Percentiles rank a stretch among this genome's conserved stretches.
These are phyloP conservation scores for Butorides virescens DNA, from an alignment of 2,113 vertebrate genomes.

Conservation along the genomic window DNA sequence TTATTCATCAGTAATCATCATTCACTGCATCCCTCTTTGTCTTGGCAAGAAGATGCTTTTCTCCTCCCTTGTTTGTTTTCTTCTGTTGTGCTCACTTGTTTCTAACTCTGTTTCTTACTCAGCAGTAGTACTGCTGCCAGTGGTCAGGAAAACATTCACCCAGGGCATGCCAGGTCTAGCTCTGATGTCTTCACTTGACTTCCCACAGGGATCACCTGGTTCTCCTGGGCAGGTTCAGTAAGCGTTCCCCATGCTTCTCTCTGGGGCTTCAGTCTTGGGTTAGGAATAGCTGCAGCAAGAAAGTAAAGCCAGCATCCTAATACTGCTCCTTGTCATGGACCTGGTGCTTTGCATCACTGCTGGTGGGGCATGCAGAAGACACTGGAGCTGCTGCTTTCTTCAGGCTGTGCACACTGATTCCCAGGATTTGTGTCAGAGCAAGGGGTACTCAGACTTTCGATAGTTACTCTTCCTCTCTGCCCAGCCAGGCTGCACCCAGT, in stretches of 20 bases:
- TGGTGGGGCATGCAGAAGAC: background rate
- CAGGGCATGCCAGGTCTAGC: background rate
- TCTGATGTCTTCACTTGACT: background rate
- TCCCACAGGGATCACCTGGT: background rate
- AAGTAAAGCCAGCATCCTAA: background rate
- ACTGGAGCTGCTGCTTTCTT: background rate
- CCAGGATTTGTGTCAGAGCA: background rate
- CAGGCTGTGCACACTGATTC: background rate
- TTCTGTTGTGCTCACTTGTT: background rate
- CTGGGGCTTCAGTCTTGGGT: background rate
- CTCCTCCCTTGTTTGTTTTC: background rate
- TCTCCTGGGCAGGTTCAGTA: background rate
- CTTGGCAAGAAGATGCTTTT: constrained; percentile 14
- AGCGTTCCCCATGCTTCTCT: background rate
- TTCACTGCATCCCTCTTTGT: background rate
- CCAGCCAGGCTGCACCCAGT: background rate
- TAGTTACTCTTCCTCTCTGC: background rate
- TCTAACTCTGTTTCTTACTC: background rate
- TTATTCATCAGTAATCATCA: constrained; percentile 37
- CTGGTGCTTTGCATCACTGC: background rate
- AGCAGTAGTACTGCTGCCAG: background rate
- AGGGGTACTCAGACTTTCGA: background rate
- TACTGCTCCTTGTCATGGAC: background rate
- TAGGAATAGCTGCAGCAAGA: background rate
- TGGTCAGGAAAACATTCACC: background rate